phyloP scores from a whole-genome alignment of 1,140 invertebrate species.

The Eumaeus atala region DNA sequence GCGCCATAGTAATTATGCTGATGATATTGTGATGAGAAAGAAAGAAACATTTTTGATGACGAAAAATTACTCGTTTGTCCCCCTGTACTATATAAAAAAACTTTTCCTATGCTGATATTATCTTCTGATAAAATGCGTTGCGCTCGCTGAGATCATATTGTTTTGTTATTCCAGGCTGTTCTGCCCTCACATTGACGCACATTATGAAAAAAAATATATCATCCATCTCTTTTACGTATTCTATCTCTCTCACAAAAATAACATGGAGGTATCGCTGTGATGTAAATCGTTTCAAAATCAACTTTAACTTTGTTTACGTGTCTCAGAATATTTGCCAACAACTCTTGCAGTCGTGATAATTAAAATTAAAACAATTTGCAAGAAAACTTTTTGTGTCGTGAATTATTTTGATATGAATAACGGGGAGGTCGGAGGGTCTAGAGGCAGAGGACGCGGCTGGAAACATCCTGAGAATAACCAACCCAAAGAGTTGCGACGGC shows the following conservation, averaged over 20 bases:
- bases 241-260: slow-evolving; percentile 30
- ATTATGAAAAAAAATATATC: background rate
- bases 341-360: slow-evolving; percentile 6
- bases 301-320: slow-evolving; percentile 69
- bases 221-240: background rate
- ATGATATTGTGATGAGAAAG: no score
- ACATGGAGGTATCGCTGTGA: slow-evolving; percentile 45
- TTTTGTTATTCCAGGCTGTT: no score
- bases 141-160: no score
- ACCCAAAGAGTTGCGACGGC: slow-evolving; percentile 58
- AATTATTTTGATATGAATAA: slow-evolving; percentile 59
- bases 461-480: slow-evolving; percentile 53
- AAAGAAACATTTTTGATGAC: no score
- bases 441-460: slow-evolving; percentile 66
- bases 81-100: no score
- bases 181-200: background rate
- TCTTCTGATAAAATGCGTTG: no score
- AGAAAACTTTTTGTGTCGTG: slow-evolving; percentile 20
- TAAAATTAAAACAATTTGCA: no score
- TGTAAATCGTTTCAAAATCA: slow-evolving; percentile 35
- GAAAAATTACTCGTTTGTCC: no score
- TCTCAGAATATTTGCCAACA: slow-evolving; percentile 42
- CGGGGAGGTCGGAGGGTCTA: slow-evolving; percentile 60
- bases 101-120: no score
- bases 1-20: no score